Evolutionary conservation across 2,797 vertebrate species (phyloP), one percentile per base, ranked within the genome.

Genomic region (Ispidina picta): DNA sequence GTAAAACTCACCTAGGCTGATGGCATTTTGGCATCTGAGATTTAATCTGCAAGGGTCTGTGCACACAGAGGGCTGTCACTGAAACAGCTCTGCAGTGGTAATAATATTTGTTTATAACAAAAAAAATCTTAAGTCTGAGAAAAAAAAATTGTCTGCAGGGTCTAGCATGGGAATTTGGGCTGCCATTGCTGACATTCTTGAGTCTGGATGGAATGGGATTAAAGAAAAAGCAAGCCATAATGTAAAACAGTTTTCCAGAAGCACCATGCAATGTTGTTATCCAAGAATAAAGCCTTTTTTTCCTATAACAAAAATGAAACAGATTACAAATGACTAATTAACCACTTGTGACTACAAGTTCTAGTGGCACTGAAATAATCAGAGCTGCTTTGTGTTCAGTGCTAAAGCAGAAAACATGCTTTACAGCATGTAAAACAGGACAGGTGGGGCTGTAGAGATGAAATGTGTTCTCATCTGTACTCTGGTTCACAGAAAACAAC

Each of bases 401-500:
- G 41, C 46, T 85, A 77, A 83, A 94, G 69, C n/a, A 62, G n/a
- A 90, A 80, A 86, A 16, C 28, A 64, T 16, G 43, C 43, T 19
- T 44, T 44, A 16, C 43, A 19, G 43, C 19, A 37, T 37, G 37
- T 37, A 37, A 37, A 37, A 37, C 19, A 44, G 16, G 43, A 44
- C 48, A 94, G 66, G 73, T 8, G 33, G n/a, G 5, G 29, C 35
- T 39, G 70, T 76, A 58, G 49, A 65, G 54, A 20, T 64, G 59
- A 68, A 82, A 44, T 76, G 78, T 55, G 59, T 77, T 94, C 94
- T 90, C 75, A 58, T 83, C 52, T 93, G 89, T 79, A 79, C 70
- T 83, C 21, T 35, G 18, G 81, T 93, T 83, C 76, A 75, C 35
- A 66, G 48, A 71, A 73, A 81, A 94, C 4, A 93, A 83, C 60